A percentile compares a stretch with the other conserved stretches of the same genome.
Evolutionary conservation across 2,888 invertebrate genomes (phyloP).

Genomic region (Beris morrisii): DNA sequence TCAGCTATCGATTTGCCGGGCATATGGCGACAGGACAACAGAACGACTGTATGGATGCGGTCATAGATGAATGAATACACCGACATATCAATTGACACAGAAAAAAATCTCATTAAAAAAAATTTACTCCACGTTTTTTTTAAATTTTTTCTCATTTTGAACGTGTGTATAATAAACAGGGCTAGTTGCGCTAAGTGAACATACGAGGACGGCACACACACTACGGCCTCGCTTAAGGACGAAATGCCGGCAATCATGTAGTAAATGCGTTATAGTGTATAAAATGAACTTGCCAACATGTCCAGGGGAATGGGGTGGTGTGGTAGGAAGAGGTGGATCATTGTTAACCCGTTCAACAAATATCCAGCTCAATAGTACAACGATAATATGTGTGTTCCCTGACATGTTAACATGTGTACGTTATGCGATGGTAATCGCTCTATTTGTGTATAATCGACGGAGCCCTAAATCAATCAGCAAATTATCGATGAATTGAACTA

Average conservation of each 20-base stretch:
- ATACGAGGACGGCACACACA: too few relatives aligned
- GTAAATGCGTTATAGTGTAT: too few relatives aligned
- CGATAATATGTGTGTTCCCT: slow-evolving; percentile 22
- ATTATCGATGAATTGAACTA: slow-evolving; percentile 31
- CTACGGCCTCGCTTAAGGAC: too few relatives aligned
- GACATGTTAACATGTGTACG: slow-evolving; percentile 24
- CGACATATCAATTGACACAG: slow-evolving; percentile 20
- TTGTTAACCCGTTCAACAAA: slow-evolving; percentile 20
- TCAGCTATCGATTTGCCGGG: slow-evolving; percentile 29
- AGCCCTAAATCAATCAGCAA: slow-evolving; percentile 32
- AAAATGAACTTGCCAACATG: too few relatives aligned
- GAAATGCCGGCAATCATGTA: too few relatives aligned
- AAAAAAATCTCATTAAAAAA: slow-evolving; percentile 25
- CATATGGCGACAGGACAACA: background rate
- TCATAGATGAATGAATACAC: slow-evolving; percentile 6
- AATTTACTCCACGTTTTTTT: slow-evolving; percentile 4
- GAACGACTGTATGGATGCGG: background rate
- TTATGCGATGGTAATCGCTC: background rate
- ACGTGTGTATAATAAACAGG: background rate
- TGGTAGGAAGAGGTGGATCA: background rate
- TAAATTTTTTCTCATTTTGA: slow-evolving; percentile 1
- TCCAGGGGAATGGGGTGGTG: too few relatives aligned
- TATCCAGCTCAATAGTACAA: slow-evolving; percentile 6
- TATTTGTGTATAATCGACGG: slow-evolving; percentile 21
- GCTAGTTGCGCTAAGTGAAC: too few relatives aligned